A percentile compares a stretch with the other conserved stretches of the same genome.
Conservation (phyloP, 2,113 vertebrate genomes). For the Piprites chloris region DNA sequence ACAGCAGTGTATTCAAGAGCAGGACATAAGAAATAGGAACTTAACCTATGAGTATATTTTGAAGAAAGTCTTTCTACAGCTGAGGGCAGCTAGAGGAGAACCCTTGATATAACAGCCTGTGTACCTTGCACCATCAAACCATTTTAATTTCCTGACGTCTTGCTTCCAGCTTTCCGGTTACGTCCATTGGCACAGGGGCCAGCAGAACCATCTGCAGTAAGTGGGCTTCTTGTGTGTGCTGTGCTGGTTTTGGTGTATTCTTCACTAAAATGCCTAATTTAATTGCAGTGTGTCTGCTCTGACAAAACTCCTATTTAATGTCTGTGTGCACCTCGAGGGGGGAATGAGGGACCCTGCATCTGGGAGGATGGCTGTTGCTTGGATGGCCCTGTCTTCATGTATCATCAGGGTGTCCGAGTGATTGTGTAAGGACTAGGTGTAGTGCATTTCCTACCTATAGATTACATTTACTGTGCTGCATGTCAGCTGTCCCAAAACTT, state of each 20-base stretch:
- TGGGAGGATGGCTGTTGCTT: not conserved
- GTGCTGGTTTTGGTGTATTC: not conserved
- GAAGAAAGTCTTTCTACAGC: not conserved
- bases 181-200: accelerated
- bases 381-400: not conserved
- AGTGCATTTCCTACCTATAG: not conserved
- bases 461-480: not conserved
- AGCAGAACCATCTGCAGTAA: not conserved
- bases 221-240: not conserved
- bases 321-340: not conserved
- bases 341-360: not conserved
- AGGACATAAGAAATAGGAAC: not conserved
- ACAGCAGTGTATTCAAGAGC: accelerated
- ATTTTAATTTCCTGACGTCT: not conserved
- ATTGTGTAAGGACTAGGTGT: not conserved
- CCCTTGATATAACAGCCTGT: not conserved
- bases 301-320: not conserved
- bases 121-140: not conserved
- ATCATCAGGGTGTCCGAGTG: not conserved
- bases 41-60: not conserved
- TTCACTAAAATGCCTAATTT: not conserved
- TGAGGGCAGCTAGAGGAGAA: not conserved
- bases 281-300: not conserved
- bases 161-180: not conserved
- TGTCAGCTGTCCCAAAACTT: not conserved